phyloP scores from a whole-genome alignment of 2,113 vertebrate genomes.

The Catagonus wagneri region DNA sequence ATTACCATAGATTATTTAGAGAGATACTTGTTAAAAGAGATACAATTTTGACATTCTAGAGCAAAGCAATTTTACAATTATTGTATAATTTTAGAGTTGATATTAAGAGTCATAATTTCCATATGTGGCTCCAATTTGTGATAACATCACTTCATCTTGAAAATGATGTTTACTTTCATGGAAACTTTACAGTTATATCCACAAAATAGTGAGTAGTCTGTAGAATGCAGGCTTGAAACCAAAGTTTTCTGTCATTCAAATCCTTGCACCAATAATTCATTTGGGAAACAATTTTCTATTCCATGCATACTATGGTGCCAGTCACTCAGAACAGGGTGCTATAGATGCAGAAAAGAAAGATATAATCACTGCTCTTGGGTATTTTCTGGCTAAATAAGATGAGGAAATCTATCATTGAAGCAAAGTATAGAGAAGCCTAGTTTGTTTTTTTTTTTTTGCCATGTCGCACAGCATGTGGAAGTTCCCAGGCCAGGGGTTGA shows the following conservation, averaged over 20 bases:
- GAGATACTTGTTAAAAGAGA: neutral
- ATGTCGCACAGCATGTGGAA: no score
- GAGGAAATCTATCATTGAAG: neutral
- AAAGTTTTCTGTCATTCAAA: neutral
- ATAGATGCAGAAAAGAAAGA: neutral
- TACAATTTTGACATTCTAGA: neutral
- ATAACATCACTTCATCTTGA: neutral
- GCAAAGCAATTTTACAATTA: neutral
- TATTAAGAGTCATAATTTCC: neutral
- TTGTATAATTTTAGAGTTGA: neutral
- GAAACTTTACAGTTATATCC: neutral
- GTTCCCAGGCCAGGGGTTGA: no score
- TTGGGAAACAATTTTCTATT: neutral
- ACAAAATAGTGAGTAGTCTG: neutral
- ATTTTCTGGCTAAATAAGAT: neutral
- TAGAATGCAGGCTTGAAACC: neutral
- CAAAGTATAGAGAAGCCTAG: neutral
- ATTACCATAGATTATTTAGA: neutral
- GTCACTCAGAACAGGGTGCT: neutral
- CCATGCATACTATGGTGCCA: neutral
- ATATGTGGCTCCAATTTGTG: neutral
- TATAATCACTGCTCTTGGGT: neutral
- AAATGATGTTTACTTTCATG: neutral
- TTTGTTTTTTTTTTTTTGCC: no score
- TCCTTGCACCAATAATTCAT: neutral